Base-by-base conservation (phyloP, 2,797 vertebrate species). In the Trematomus bernacchii region DNA sequence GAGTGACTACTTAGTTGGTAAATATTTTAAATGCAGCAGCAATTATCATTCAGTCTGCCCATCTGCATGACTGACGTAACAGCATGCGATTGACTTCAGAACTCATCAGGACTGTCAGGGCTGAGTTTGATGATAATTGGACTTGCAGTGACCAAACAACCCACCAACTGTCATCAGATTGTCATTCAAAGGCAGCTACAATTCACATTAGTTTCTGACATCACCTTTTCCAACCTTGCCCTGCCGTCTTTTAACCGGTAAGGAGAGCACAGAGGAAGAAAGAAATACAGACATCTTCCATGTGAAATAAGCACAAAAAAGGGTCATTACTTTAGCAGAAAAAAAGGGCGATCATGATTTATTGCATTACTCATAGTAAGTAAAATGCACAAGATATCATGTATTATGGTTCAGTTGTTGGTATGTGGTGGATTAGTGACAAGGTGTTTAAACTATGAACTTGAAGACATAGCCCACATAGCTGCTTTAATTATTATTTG, bases 401-500 rank as follows among this genome's bases (percentile, higher is more conserved):
- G 37, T 11, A n/a, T 19, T 12, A n/a, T 16, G 7, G 19, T 3
- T 66, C 16, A 60, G 19, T 53, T 0, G 0, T 52, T 44, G 37
- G 33, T 52, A 53, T 72, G 27, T 54, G 19, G 6, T 61, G 9
- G 18, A 60, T 61, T 27, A 47, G 7, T 46, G 51, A 48, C 2
- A 3, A 19, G 4, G 14, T 61, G 42, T 48, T 15, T 66, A 57
- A 58, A 64, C 3, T 15, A 13, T 43, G 8, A 60, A 4, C 14
- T 47, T 7, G 37, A 19, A 68, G 30, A 40, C 40, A 53, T 37
- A 37, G 33, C 33, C 33, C 33, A 37, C 33, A 37, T 67, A 50
- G 75, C 53, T 66, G 51, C 19, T 58, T 72, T 27, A 27, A 27
- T 78, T 72, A 33, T 27, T 67, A 71, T 69, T 7, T 46, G 47